Evolutionary conservation across 2,888 invertebrate species (phyloP).

Genomic region (Elysia crispata): DNA sequence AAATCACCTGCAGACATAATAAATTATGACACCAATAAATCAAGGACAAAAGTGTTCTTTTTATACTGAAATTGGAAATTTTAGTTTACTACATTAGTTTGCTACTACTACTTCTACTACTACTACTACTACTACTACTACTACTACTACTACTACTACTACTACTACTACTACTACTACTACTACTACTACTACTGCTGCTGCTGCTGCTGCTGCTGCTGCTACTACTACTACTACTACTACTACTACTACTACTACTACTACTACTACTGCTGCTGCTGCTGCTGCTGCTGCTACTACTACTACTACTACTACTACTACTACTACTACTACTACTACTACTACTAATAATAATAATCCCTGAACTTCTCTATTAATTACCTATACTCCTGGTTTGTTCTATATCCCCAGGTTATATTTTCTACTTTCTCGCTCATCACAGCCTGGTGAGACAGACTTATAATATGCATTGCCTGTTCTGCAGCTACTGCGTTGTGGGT

Average conservation of each 20-base stretch:
- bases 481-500: too few species aligned
- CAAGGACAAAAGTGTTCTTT: too few species aligned
- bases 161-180: conserved; percentile 28
- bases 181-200: conserved; percentile 24
- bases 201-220: conserved; percentile 14
- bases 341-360: too few species aligned
- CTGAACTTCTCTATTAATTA: not conserved
- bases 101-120: conserved; percentile 4
- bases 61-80: too few species aligned
- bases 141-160: conserved; percentile 28
- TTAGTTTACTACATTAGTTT: too few species aligned
- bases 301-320: conserved; percentile 25
- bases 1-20: too few species aligned
- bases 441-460: too few species aligned
- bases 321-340: conserved; percentile 24
- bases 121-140: conserved; percentile 6
- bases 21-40: too few species aligned
- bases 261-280: conserved; percentile 22
- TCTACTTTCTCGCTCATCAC: too few species aligned
- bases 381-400: not conserved
- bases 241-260: conserved; percentile 28
- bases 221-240: conserved; percentile 26
- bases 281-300: conserved; percentile 17
- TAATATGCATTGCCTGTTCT: too few species aligned
- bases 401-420: too few species aligned